Base-by-base conservation (phyloP, 2,888 invertebrate genomes). In the Dicyrtoma fusca region DNA sequence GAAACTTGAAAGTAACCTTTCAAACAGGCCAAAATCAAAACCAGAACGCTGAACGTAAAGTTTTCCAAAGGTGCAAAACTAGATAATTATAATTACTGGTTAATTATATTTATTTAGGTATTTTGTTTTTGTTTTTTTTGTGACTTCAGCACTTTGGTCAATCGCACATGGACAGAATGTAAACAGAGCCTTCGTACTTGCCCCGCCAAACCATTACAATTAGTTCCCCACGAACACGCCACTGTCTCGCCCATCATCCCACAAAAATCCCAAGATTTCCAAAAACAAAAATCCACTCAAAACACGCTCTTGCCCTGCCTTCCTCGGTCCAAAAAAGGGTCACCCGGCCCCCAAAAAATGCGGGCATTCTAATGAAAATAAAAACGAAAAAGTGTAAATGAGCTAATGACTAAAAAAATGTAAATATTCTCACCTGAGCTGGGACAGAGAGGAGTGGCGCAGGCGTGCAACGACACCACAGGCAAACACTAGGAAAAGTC, bases 381-480 rank as follows among this genome's bases (percentile, higher is more conserved):
- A 17, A 25, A 57, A 57, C 3, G 23, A 19, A 23, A 34, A 34
- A 34, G 8, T 14, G 11, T 4, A 57, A n/a, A 1, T 10, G 3
- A 25, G 14, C 14, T 21, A 2, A 34, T 34, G 8, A 34, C 8
- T 34, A 34, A 34, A n/a, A 42, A 61, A 42, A n/a, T 8, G n/a
- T 6, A 49, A 49, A 19, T 49, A 49, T 49, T 49, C 11, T 19
- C n/a, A 34, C 34, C 34, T 34, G 34, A 34, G 34, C n/a, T n/a
- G 11, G 42, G n/a, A 19, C 19, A 44, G 11, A 42, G 17, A 44
- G 42, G 61, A 61, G 61, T 61, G 61, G 61, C 61, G 61, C 61
- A 61, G 42, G 61, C 61, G 61, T 61, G 14, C 42, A 61, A 44
- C 44, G 61, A 61, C 61, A 42, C 61, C 61, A 34, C 42, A 61